Percentiles rank a stretch among this genome's conserved stretches.
Conservation (phyloP, 2,113 vertebrate genomes). For the Lepisosteus osseus region DNA sequence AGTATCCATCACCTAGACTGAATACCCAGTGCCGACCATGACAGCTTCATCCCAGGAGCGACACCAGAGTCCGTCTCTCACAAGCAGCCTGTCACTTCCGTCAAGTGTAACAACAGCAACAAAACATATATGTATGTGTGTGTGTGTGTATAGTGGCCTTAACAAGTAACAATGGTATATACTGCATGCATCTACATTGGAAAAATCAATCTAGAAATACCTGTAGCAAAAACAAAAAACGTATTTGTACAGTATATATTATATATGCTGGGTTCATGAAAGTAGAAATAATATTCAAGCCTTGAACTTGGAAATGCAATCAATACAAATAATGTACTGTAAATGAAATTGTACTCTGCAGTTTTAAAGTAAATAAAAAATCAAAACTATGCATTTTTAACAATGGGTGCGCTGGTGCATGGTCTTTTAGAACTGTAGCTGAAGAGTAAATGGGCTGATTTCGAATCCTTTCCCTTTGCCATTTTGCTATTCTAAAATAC, state of each 20-base stretch:
- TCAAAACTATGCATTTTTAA: slow-evolving; percentile 34
- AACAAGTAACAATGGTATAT: slow-evolving; percentile 13
- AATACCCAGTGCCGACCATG: background rate
- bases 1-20: no score
- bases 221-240: background rate
- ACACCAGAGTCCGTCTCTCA: slow-evolving; percentile 1
- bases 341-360: slow-evolving; percentile 15
- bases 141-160: slow-evolving; percentile 25
- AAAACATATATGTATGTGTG: background rate
- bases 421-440: no score
- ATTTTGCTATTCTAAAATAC: no score
- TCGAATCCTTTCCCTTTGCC: no score
- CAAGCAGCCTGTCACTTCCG: background rate
- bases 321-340: slow-evolving; percentile 11
- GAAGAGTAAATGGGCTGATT: no score
- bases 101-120: slow-evolving; percentile 11
- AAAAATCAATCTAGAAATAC: slow-evolving; percentile 14
- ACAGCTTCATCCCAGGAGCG: slow-evolving; percentile 5
- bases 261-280: background rate
- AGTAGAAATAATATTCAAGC: slow-evolving; percentile 4
- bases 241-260: no score
- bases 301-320: slow-evolving; percentile 22
- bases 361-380: slow-evolving; percentile 25
- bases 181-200: slow-evolving; percentile 19
- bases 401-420: background rate